phyloP scores from a whole-genome alignment of 2,888 invertebrate genomes.

The Pollenia amentaria region DNA sequence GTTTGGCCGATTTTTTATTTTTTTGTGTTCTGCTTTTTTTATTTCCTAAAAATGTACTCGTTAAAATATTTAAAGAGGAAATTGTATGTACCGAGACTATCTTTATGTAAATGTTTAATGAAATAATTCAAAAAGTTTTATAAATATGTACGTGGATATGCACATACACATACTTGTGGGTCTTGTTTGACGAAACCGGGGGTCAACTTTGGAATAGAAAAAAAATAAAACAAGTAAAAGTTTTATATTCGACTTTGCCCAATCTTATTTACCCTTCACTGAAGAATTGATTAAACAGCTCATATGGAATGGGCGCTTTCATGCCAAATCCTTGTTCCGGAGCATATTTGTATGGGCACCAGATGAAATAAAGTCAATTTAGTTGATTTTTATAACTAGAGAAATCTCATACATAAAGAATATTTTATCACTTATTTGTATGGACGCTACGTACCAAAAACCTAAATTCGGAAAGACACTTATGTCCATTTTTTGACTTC shows the following conservation, averaged over 20 bases:
- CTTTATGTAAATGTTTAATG: conserved; percentile 37
- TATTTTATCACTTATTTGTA: too few species aligned
- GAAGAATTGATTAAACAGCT: too few species aligned
- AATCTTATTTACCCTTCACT: too few species aligned
- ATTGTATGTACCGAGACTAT: not conserved
- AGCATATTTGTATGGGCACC: too few species aligned
- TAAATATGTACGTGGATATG: conserved; percentile 25
- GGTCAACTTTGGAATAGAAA: not conserved
- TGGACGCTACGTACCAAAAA: too few species aligned
- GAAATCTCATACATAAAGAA: too few species aligned
- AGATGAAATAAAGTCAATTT: too few species aligned
- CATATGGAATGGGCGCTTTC: too few species aligned
- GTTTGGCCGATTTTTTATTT: not conserved
- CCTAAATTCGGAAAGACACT: too few species aligned
- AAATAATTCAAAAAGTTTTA: conserved; percentile 2
- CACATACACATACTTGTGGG: not conserved
- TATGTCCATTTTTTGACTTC: too few species aligned
- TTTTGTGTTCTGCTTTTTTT: conserved; percentile 37
- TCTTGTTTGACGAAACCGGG: not conserved
- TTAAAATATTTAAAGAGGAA: conserved; percentile 54
- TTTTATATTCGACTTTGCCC: not conserved
- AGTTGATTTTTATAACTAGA: too few species aligned
- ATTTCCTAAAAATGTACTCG: conserved; percentile 42
- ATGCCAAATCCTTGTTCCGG: too few species aligned
- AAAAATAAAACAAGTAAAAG: not conserved